Base-by-base conservation (phyloP, 2,113 vertebrate genomes). In the Penelope pileata region DNA sequence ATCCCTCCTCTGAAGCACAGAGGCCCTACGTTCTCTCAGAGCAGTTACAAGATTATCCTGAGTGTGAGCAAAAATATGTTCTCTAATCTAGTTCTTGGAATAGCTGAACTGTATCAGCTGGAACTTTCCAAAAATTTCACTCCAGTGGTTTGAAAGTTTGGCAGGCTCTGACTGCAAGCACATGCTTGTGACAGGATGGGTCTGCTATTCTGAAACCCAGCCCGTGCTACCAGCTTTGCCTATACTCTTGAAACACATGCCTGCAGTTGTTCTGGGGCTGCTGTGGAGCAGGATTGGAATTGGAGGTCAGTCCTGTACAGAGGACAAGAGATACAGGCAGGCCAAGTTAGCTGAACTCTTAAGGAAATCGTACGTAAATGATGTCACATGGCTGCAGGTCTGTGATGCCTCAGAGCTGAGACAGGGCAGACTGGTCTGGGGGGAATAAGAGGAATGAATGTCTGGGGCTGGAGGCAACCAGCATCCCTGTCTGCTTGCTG, bases 41-140 rank as follows among this genome's bases (percentile, higher is more conserved):
- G 22, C 13, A 0, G 27, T 64, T 90, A 43, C 38, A 59, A 43
- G 67, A 63, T 88, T n/a, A 22, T 90, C 47, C 68, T 73, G 59
- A 73, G 29, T 15, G 6, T 1, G 1, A 42, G 23, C 22, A 50
- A 58, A 92, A 89, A 73, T 30, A 87, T 51, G 42, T 97, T 80
- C 59, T 51, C 34, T 63, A 56, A 0, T 86, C 82, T 95, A 78
- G 51, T 94, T 94, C 91, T 87, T 92, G 95, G 93, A 91, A 94
- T 14, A 77, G 51, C 51, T 88, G 43, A 67, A 38, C 75, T 80
- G 16, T 90, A 59, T 95, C 91, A 88, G 32, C 75, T 88, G 78
- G 59, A 95, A 87, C 87, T 83, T 95, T 40, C 63, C 59, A 80
- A 76, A 77, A 69, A 14, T 45, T 87, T 81, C 51, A 59, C 59